Evolutionary conservation across 2,797 vertebrate species (phyloP), one percentile per base, ranked within the genome.

Genomic region (Poeciliopsis turneri): DNA sequence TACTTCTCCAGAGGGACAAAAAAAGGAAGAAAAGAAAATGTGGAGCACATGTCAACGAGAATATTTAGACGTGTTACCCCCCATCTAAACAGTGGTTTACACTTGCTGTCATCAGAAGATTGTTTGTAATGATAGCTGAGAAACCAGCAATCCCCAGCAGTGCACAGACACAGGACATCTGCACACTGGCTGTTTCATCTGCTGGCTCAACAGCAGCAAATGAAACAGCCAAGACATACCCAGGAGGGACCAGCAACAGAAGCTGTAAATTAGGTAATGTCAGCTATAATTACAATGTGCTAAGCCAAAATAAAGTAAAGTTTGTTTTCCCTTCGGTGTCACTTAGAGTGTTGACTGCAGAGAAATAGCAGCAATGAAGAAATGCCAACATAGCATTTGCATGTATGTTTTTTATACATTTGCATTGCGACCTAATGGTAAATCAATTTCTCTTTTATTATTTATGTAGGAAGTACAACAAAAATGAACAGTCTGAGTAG

Each of bases 271-370:
- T 79, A 92, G 86, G 86, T 87, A 71, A 88, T 87, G 90, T 91
- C 87, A 89, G 82, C 84, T 74, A 75, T 92, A 91, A 93, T 94
- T 93, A 93, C 90, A 92, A 93, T 76, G 88, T 93, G 92, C 78
- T 80, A 86, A 88, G 75, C 75, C 78, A 82, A 80, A 68, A 77
- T 11, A 45, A 49, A 55, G 18, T 28, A 57, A 71, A 77, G 15
- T 25, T 46, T 64, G 57, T 84, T 78, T 77, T 84, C 51, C 79
- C 49, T 39, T n/a, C 49, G n/a, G 75, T 75, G 46, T 70, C 45
- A 80, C 82, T 77, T 87, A 84, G 81, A 86, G 82, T 74, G 57
- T 45, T 66, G 45, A 74, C 72, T 51, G 61, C 72, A 16, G 74
- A 83, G 61, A 84, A 85, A 84, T 1, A 0, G 1, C 45, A 33